Evolutionary conservation across 2,888 invertebrate genomes (phyloP), one percentile per base, ranked within the genome.

Genomic region (Meloe dianella): DNA sequence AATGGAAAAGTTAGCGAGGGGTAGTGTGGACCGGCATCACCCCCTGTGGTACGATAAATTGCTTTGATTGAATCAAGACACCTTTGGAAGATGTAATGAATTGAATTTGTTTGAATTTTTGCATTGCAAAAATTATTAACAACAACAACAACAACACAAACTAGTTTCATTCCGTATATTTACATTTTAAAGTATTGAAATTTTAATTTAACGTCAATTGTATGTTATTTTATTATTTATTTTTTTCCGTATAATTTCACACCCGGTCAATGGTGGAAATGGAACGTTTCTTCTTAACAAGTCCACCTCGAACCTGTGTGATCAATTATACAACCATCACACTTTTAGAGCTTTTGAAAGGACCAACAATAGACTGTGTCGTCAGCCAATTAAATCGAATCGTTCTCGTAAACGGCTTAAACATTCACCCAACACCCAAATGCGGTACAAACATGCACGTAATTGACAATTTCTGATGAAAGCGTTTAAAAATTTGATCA

Each of bases 181-280:
- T 27, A 27, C 4, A 27, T 27, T 27, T 27, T 27, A 27, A 27
- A 27, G 27, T 30, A 30, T 29, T 29, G 6, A 29, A 29, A 29
- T 29, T 29, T 6, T 6, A 29, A 29, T 29, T 29, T 30, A 30
- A 30, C 35, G 35, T 14, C 14, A 35, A 1, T 35, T 14, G 35
- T 32, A 9, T 27, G 27, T 4, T 27, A 4, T 27, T 27, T 27
- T 27, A 4, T 32, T 32, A 6, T 32, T 74, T 75, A 4, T 32
- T 32, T 32, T 32, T 74, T 75, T 73, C 63, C 69, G 51, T 60
- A 57, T 65, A 70, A 72, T 74, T 77, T 77, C 75, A 75, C 77
- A 77, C 75, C 76, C 75, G 74, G 73, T 69, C 75, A 75, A 70
- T 71, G 74, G 70, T 72, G 64, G 71, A 74, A 71, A 70, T 70